Percentiles rank a stretch among this genome's conserved stretches.
Conservation (phyloP, 2,113 vertebrate species). For the Otocyon megalotis region DNA sequence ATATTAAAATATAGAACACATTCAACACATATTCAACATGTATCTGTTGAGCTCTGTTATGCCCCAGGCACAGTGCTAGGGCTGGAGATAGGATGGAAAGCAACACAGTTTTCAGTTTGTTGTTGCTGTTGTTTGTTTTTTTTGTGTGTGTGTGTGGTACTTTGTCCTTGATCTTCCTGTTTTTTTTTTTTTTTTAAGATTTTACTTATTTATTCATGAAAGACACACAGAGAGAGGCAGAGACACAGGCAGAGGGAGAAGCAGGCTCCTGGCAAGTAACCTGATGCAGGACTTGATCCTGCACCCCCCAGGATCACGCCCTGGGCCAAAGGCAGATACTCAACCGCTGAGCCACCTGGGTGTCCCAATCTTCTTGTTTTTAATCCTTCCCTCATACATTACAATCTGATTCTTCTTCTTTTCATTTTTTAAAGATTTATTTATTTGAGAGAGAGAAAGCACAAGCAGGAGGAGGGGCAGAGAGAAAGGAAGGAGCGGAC, state of each 20-base stretch:
- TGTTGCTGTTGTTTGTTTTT: neutral
- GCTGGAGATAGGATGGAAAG: neutral
- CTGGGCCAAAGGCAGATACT: too few species aligned
- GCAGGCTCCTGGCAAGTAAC: too few species aligned
- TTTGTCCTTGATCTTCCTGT: neutral
- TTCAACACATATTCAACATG: neutral
- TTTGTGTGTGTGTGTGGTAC: neutral
- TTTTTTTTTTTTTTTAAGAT: neutral
- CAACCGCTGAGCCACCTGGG: too few species aligned
- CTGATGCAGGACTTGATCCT: too few species aligned
- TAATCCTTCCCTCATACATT: neutral
- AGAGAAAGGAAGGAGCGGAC: neutral
- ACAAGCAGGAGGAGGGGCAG: neutral
- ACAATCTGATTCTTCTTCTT: neutral
- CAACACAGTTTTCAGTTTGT: too few species aligned
- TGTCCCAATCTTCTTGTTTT: neutral
- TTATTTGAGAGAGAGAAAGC: neutral
- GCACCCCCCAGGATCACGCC: too few species aligned
- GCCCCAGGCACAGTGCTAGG: neutral
- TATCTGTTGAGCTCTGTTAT: neutral
- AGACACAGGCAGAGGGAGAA: too few species aligned
- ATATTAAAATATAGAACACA: neutral
- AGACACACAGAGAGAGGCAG: too few species aligned
- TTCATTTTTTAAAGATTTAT: neutral
- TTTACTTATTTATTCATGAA: too few species aligned